Evolutionary conservation across 64 coral and sea anemone genomes (phyloP), one percentile per base, ranked within the genome.

Genomic region (Stichodactyla helianthus): DNA sequence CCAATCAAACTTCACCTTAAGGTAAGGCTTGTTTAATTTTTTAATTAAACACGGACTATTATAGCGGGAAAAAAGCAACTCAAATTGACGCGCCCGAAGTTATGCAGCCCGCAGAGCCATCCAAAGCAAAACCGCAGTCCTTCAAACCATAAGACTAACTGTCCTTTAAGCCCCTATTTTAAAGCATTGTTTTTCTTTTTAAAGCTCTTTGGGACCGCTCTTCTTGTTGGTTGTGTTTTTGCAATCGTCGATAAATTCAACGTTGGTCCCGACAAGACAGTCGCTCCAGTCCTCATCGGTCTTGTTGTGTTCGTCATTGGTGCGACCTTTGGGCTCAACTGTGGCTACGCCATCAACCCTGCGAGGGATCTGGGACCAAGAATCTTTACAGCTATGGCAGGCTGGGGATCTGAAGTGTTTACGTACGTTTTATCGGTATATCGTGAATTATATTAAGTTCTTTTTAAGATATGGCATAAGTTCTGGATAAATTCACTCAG

Each of bases 331-430:
- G 89, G 89, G 52, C 82, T 82, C 19, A 91, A 91, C 77, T 91
- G 89, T 54, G 89, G 89, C 12, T 91, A 91, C 22, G 89, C 89
- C 6, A 91, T 91, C 20, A 91, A 91, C 55, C 89, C 89, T n/a
- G 89, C 89, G 16, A 91, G 89, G 76, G 89, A 91, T 57, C 89
- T 91, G 74, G 89, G 84, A 55, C 89, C 89, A 8, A 67, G 89
- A 55, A 25, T 91, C 5, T 91, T 91, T 52, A 91, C 89, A 23
- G 89, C 89, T 15, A 82, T 91, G 76, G 89, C 89, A 11, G 89
- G 89, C 14, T 91, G 89, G 89, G 89, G 89, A 19, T 77, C 71
- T 6, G 89, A 54, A 50, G 84, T 91, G 31, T 91, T 91, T 10
- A 91, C 84, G 89, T 91, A 15, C 86, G 89, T 91, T 28, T 85